Conservation (phyloP, 2,113 vertebrate genomes). For the Tonatia bakeri region DNA sequence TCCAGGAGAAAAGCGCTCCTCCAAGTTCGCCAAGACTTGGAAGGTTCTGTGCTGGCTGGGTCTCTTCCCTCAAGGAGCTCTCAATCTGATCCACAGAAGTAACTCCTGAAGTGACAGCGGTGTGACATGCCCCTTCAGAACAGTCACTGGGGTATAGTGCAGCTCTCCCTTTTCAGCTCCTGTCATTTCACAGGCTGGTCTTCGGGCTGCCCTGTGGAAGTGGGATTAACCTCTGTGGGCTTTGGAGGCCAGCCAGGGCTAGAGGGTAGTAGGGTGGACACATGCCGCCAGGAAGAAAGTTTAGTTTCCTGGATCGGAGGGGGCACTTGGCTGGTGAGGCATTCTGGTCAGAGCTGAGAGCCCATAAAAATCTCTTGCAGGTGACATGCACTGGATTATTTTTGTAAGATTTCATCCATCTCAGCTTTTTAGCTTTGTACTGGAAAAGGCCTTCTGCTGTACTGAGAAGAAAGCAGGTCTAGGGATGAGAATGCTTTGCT, state of each 20-base stretch:
- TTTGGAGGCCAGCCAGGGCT: not conserved
- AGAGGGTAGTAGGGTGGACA: not conserved
- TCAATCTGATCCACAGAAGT: not conserved
- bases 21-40: not conserved
- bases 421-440: not conserved
- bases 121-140: not conserved
- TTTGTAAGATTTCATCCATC: not conserved
- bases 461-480: not conserved
- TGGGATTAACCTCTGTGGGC: not conserved
- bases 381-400: not conserved
- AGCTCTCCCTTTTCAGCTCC: not conserved
- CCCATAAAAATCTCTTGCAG: not conserved
- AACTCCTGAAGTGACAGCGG: not conserved
- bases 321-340: not conserved
- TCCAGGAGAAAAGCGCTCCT: not conserved
- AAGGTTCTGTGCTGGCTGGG: no score
- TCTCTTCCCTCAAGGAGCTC: not conserved
- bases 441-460: not conserved
- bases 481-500: not conserved
- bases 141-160: not conserved
- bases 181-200: not conserved
- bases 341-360: not conserved
- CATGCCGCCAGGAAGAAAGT: not conserved
- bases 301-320: not conserved
- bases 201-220: not conserved